Percentiles rank a stretch among this genome's conserved stretches.
Evolutionary conservation across 2,888 invertebrate species (phyloP).

Genomic region (Rhagophthalmus giganteus): DNA sequence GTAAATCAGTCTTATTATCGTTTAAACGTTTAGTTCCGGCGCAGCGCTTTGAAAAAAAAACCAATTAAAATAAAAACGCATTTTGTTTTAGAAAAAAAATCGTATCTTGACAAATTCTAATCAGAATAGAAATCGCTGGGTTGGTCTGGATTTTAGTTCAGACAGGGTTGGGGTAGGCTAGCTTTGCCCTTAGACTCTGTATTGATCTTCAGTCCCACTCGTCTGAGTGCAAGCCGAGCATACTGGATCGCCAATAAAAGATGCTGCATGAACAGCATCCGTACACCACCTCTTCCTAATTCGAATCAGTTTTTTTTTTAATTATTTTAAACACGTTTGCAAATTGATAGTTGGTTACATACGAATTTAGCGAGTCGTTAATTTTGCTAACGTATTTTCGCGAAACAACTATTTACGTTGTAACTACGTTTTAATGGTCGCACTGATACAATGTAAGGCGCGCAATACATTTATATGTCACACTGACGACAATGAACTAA

Average conservation of each 20-base stretch:
- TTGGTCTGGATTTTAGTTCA: conserved; percentile 26
- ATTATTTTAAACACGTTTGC: no score
- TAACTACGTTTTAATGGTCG: no score
- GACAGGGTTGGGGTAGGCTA: conserved; percentile 36
- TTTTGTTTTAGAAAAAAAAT: neutral
- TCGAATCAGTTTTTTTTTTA: no score
- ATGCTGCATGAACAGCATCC: conserved; percentile 22
- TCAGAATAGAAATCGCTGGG: conserved; percentile 20
- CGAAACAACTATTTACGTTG: no score
- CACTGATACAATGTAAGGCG: no score
- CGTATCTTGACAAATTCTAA: conserved; percentile 7
- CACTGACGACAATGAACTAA: no score
- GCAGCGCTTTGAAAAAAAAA: neutral
- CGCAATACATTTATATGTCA: no score
- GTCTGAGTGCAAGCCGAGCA: conserved; percentile 30
- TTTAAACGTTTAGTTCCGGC: neutral
- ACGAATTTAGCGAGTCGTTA: no score
- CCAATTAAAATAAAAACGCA: neutral
- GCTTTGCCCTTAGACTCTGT: conserved; percentile 32
- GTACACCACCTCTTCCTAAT: no score
- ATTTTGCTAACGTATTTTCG: no score
- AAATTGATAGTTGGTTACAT: no score
- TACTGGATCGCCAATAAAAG: conserved; percentile 26
- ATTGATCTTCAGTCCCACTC: conserved; percentile 36
- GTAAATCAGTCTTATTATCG: no score